Evolutionary conservation across 2,797 vertebrate genomes (phyloP), one percentile per base, ranked within the genome.

Genomic region (Xerus rutilus): DNA sequence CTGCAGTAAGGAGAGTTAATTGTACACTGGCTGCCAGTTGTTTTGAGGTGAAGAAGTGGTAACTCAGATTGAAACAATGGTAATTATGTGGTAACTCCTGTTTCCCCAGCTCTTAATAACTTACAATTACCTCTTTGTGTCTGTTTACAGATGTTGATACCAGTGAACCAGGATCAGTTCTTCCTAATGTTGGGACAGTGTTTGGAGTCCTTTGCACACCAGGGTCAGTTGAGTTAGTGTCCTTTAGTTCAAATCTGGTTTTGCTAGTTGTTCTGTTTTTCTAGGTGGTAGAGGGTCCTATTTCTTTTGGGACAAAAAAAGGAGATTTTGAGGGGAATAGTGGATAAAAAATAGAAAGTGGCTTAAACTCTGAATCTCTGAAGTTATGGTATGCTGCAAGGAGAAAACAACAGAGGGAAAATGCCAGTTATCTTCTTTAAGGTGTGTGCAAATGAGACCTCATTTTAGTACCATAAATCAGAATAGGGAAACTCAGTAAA

Each of bases 71-170:
- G 59, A 98, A 98, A 98, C 96, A 97, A 88, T 97, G 93, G 95
- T 97, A 97, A 98, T 98, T 98, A 95, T 39, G 2, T 96, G 96
- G 96, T 93, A 95, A 98, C 95, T 87, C n/a, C 35, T 52, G 14
- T 96, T 91, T 95, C 97, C 95, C 72, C 95, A 93, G 90, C 74
- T 97, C 87, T 96, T 98, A 94, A 82, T 97, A 95, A 93, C 59
- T 96, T 97, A 94, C 59, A 97, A 39, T 95, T 94, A 95, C 83
- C 57, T 93, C 89, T 94, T 88, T 96, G 85, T 94, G 65, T 96
- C 81, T 97, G n/a, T 97, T 97, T 94, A 93, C 83, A 96, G 94
- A 94, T 96, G 92, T 96, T 96, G 92, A 89, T 95, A 83, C 47
- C 62, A 91, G 45, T 92, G 70, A 91, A 78, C 65, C 76, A 87